Percentiles rank a stretch among this genome's conserved stretches.
Evolutionary conservation across 2,888 invertebrate genomes (phyloP).

Genomic region (Drosophila ochracea): DNA sequence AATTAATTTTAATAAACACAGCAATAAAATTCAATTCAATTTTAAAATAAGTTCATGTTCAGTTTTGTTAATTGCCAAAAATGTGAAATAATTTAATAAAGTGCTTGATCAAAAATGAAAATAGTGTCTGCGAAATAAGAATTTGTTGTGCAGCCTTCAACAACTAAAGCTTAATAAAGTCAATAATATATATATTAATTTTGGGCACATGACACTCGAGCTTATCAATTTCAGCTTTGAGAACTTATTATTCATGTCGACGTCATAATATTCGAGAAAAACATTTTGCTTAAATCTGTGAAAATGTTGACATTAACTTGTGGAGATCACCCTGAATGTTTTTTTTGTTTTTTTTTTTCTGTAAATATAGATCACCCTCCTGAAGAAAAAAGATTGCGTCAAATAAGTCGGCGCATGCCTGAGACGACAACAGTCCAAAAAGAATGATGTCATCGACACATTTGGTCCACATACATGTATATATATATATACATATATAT

Average conservation of each 20-base stretch:
- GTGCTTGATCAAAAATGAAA: neutral
- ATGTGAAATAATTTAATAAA: conserved; percentile 1
- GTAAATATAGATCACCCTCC: conserved; percentile 64
- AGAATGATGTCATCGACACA: conserved; percentile 74
- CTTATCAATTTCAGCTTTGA: neutral
- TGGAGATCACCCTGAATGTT: conserved; percentile 31
- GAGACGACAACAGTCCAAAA: conserved; percentile 23
- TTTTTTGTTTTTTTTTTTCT: conserved; percentile 18
- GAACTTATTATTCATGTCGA: neutral
- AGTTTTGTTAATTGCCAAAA: conserved; percentile 17
- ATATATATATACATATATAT: conserved; percentile 11
- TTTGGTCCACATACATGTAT: conserved; percentile 60
- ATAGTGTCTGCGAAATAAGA: neutral
- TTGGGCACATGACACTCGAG: neutral
- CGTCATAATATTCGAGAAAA: neutral
- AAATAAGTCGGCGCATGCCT: conserved; percentile 35
- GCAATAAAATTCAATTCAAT: conserved; percentile 24
- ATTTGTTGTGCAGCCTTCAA: neutral
- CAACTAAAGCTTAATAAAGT: neutral
- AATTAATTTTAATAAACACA: conserved; percentile 14
- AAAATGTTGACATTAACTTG: conserved; percentile 1
- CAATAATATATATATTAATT: neutral
- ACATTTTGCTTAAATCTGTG: neutral
- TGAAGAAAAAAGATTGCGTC: conserved; percentile 58
- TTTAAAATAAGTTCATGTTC: conserved; percentile 6